Base-by-base conservation (phyloP, 2,888 invertebrate species). In the Tortricodes alternella region DNA sequence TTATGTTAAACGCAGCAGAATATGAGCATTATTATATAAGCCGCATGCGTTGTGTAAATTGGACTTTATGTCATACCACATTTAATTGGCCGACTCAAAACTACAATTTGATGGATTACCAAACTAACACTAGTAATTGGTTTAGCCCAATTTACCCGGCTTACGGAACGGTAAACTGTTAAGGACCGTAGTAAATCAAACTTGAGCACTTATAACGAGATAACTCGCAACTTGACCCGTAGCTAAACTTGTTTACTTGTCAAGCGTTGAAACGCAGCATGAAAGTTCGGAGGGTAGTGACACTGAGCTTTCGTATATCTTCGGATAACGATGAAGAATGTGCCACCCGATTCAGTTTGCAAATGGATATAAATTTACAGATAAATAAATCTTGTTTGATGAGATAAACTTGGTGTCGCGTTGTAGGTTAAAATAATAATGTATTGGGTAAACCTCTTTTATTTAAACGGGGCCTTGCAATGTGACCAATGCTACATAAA, bases 241-340 rank as follows among this genome's bases (percentile, higher is more conserved):
- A 34, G 43, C 43, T 44, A 43, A 43, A 53, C 38, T 39, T 32
- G 53, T 38, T 44, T 46, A 46, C 29, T 53, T 32, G 46, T 15
- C 46, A 32, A 27, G n/a, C 19, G 16, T 29, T 38, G 29, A 29
- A 38, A 53, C 32, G 53, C 21, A 23, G 23, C 53, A 29, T 13
- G 21, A 3, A 52, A 46, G 37, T 46, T 53, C 29, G 1, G 21
- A 37, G 46, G 29, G 21, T 38, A 46, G 24, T 21, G 16, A 29
- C 38, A 46, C 19, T 29, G 16, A 23, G 34, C 18, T 21, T 21
- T 21, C 53, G 9, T 49, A 35, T 24, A 18, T n/a, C 43, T 51
- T 27, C 3, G 9, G 29, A 46, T 46, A 27, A 37, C 44, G 27
- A 24, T 37, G 23, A 43, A 44, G n/a, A 29, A 46, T 53, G 24